Base-by-base conservation (phyloP, 2,888 invertebrate genomes). In the Labia minor region DNA sequence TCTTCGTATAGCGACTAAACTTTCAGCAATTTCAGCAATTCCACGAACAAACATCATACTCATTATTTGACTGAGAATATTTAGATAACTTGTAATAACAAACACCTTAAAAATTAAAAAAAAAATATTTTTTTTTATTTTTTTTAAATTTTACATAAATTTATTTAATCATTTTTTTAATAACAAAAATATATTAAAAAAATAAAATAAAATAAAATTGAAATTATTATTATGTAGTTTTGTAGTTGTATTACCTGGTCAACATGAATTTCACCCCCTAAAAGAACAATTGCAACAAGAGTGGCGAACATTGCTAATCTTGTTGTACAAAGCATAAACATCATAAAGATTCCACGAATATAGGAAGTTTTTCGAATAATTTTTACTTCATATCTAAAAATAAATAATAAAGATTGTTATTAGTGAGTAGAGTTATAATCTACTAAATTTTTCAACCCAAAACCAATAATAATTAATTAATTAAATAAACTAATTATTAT, bases 21-120 rank as follows among this genome's bases (percentile, higher is more conserved):
- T 81, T 76, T 88, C 88, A 0, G 87, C 86, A 1, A 83, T 77
- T 66, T 80, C 78, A 1, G 84, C 78, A 49, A 88, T 1, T 82
- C 87, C 76, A 83, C 74, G 4, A 84, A 88, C 79, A 67, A 84
- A 84, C 81, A 83, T 82, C 61, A 81, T 77, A 0, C 82, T 80
- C 82, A 84, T 82, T 0, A 82, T 82, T 70, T 81, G 80, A 0
- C 83, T 77, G 2, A 84, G 74, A 20, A 82, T 78, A 70, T 79
- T 80, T 74, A 81, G 83, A 71, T 81, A 83, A 0, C 81, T 79
- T 69, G 82, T 81, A 66, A 83, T 79, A 0, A 83, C 83, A 72
- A 84, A 84, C 1, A 82, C 79, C 74, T 78, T 67, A 49, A 49
- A 49, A 8, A 26, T 26, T n/a, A n/a, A n/a, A n/a, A n/a, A n/a